Conservation (phyloP, 2,797 vertebrate genomes). For the Onychomys arenicola region DNA sequence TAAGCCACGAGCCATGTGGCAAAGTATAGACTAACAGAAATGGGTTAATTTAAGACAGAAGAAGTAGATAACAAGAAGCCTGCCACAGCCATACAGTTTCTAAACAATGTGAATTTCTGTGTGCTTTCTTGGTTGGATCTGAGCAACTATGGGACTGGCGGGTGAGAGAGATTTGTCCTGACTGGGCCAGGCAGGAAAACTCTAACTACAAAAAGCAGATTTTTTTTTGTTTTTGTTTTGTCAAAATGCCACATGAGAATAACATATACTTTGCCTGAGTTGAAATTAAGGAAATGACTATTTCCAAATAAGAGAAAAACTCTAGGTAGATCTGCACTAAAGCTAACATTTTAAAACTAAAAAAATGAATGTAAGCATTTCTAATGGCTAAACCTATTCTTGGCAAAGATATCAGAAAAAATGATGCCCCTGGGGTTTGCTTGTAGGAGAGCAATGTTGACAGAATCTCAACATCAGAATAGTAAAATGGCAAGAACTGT, state of each 20-base stretch:
- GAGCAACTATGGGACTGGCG: too few relatives aligned
- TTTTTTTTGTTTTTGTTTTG: background rate
- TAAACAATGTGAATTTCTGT: too few relatives aligned
- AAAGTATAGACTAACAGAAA: too few relatives aligned
- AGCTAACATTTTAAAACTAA: conserved; percentile 31
- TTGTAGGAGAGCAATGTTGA: conserved; percentile 19
- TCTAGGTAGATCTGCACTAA: conserved; percentile 30
- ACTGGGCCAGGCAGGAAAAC: too few relatives aligned
- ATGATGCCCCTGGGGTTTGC: background rate
- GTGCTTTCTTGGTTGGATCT: too few relatives aligned
- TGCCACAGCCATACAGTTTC: too few relatives aligned
- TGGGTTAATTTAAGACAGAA: too few relatives aligned
- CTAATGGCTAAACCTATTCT: conserved; percentile 46
- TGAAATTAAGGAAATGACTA: conserved; percentile 50
- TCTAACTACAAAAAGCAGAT: too few relatives aligned
- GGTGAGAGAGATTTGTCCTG: too few relatives aligned
- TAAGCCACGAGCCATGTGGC: too few relatives aligned
- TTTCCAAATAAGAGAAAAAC: conserved; percentile 19
- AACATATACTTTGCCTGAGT: background rate
- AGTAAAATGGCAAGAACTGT: background rate
- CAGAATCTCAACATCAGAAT: conserved; percentile 52
- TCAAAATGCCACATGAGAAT: background rate
- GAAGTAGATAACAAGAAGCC: too few relatives aligned
- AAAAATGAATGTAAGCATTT: conserved; percentile 57
- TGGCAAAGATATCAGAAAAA: conserved; percentile 35